These are phyloP conservation scores for Scaptomyza hsui DNA, from an alignment of 1,140 invertebrate species.

Conservation along the genomic window DNA sequence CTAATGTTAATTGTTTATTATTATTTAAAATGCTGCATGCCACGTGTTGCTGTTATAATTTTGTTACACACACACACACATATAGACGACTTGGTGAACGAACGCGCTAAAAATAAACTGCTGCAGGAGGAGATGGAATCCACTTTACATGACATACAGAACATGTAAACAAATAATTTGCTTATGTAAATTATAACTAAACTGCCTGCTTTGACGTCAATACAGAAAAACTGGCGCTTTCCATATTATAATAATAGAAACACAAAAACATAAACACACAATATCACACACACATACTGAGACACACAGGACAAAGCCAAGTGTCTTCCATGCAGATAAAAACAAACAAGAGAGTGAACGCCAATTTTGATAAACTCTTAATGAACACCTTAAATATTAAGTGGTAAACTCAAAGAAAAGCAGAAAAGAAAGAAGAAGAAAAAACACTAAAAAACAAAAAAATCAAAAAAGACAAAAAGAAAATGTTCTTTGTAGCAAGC, in stretches of 20 bases:
- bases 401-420: conserved; percentile 51
- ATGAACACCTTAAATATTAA: conserved; percentile 45
- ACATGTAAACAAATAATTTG: conserved; percentile 91
- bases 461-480: conserved; percentile 35
- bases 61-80: conserved; percentile 67
- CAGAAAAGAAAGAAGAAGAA: conserved; percentile 29
- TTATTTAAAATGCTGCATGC: conserved; percentile 30
- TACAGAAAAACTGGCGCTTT: conserved; percentile 74
- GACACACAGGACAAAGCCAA: conserved; percentile 54
- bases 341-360: conserved; percentile 31
- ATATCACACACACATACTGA: conserved; percentile 28
- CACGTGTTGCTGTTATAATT: conserved; percentile 34
- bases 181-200: conserved; percentile 79
- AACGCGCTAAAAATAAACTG: conserved; percentile 98
- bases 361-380: conserved; percentile 51
- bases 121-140: conserved; percentile 99
- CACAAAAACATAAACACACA: conserved; percentile 42
- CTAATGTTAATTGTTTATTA: conserved; percentile 55
- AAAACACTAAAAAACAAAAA: conserved; percentile 18
- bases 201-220: conserved; percentile 81
- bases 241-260: conserved; percentile 68
- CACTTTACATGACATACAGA: conserved; percentile 99
- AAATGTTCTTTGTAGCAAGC: conserved; percentile 58
- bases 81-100: conserved; percentile 96
- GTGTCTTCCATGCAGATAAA: conserved; percentile 63